These are phyloP conservation scores for Pachycephus smyrnensis DNA, from an alignment of 2,888 invertebrate genomes.

Conservation along the genomic window DNA sequence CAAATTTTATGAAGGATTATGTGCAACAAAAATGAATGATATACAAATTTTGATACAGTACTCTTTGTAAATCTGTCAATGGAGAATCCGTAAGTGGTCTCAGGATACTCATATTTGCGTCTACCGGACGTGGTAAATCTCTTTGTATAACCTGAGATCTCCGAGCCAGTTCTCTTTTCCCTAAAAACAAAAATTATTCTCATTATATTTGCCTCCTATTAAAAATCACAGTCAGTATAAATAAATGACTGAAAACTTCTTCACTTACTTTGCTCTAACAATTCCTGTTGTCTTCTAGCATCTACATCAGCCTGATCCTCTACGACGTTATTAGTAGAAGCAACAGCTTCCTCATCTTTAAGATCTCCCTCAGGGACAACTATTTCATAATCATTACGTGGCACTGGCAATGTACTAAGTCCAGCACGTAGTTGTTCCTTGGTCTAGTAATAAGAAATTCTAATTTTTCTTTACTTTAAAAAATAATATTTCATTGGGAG, in stretches of 20 bases:
- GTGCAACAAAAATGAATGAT: not conserved
- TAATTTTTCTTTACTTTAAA: constrained; percentile 10
- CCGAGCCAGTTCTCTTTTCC: constrained; percentile 76
- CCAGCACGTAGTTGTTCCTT: constrained; percentile 83
- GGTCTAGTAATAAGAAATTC: constrained; percentile 57
- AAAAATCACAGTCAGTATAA: constrained; percentile 7
- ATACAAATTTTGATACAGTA: constrained; percentile 39
- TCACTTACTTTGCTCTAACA: constrained; percentile 73
- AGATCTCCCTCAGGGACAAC: constrained; percentile 91
- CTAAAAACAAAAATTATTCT: constrained; percentile 57
- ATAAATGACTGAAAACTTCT: constrained; percentile 35
- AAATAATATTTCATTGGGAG: not conserved
- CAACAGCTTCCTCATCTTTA: constrained; percentile 66
- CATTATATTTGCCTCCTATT: constrained; percentile 4
- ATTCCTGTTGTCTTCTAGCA: constrained; percentile 76
- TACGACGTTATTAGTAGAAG: constrained; percentile 60
- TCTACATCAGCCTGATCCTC: constrained; percentile 93
- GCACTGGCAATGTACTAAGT: constrained; percentile 85
- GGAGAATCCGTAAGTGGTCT: constrained; percentile 81
- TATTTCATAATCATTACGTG: constrained; percentile 98
- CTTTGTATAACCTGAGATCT: constrained; percentile 91
- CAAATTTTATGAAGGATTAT: not conserved
- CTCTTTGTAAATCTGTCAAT: constrained; percentile 86
- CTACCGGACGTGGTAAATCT: constrained; percentile 83
- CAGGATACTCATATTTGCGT: constrained; percentile 86